Evolutionary conservation across 2,113 vertebrate species (phyloP).

Genomic region (Pterocles gutturalis): DNA sequence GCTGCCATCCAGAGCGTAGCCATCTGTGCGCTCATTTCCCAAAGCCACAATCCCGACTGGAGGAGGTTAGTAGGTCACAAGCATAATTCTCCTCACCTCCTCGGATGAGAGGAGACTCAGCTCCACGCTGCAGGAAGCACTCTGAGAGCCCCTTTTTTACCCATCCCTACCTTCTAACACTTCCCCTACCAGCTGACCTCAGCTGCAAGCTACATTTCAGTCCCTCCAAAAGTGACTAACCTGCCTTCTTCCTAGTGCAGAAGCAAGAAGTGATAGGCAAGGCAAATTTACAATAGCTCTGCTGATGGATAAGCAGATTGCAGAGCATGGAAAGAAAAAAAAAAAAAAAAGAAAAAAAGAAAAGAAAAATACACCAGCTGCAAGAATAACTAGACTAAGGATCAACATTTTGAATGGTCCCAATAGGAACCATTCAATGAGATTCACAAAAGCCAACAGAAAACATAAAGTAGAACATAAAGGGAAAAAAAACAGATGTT

Average conservation of each 20-base stretch:
- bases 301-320: neutral
- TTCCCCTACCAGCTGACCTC: neutral
- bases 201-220: neutral
- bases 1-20: neutral
- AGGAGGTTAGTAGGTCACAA: slow-evolving; percentile 58
- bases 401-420: neutral
- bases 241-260: too few relatives aligned
- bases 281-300: neutral
- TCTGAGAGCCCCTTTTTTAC: neutral
- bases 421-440: neutral
- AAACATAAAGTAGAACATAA: neutral
- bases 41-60: neutral
- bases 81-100: neutral
- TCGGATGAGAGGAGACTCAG: neutral
- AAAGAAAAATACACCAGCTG: neutral
- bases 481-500: neutral
- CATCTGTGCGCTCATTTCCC: slow-evolving; percentile 44
- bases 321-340: neutral
- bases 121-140: accelerated
- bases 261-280: neutral
- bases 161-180: neutral
- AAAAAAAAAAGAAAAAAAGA: neutral
- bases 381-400: neutral
- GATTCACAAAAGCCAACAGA: neutral
- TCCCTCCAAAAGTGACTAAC: neutral